Base-by-base conservation (phyloP, 1,140 invertebrate genomes). In the Heliconius congener region DNA sequence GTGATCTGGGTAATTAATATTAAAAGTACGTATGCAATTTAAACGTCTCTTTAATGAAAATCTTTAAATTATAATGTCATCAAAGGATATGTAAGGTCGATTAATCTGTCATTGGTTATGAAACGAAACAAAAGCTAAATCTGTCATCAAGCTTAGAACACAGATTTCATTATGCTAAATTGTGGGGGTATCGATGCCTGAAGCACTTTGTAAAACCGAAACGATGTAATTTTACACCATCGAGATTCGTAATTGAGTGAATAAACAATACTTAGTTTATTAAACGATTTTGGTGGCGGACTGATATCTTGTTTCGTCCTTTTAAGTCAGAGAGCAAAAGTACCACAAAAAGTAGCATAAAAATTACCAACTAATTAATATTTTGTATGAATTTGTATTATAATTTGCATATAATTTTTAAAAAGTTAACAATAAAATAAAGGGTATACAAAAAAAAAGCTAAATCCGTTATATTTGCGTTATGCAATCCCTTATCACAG, bases 401-500 rank as follows among this genome's bases (percentile, higher is more conserved):
- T 34, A 77, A 77, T 72, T 70, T 66, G 76, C 34, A 71, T 72
- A 77, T 77, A 8, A 71, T 55, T 72, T 77, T 55, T 71, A 23
- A 71, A 76, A 76, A 2, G 75, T 30, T 72, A 19, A 72, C 76
- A 70, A 37, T 72, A 30, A 72, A 55, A 77, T 77, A 50, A 77
- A 70, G 70, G 57, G 76, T 81, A 66, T 73, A 76, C 76, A 73
- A 81, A 81, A 81, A 81, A 23, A 23, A 23, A 66, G 23, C 78
- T 80, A 80, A 83, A 81, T 77, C 76, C 77, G 66, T 77, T 76
- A 76, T 74, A 78, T 76, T 74, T 74, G 57, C 66, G 76, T 37
- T 37, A 37, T 37, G 34, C 0, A 37, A 37, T 37, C 79, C 57
- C 82, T 81, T 80, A 81, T 81, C 75, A 80, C 76, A 60, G 75